A percentile compares a stretch with the other conserved stretches of the same genome.
Conservation (phyloP, 64 coral and sea anemone species). For the Stichodactyla mertensii region DNA sequence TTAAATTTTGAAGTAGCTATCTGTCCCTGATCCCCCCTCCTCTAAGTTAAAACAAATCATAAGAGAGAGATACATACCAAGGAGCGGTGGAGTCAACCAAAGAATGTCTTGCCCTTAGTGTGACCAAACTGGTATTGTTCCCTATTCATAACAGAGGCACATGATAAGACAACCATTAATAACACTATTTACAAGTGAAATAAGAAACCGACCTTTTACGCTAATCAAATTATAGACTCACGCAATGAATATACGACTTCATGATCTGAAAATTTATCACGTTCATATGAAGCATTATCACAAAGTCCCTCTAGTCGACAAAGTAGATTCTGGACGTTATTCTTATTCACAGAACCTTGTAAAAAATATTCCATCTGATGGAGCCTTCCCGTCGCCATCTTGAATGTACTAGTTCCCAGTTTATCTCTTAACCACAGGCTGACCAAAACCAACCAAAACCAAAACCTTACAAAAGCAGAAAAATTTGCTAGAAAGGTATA, state of each 20-base stretch:
- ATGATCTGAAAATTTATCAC: conserved; percentile 72
- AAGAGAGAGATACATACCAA: conserved; percentile 47
- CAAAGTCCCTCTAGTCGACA: conserved; percentile 74
- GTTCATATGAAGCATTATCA: conserved; percentile 67
- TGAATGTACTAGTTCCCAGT: not conserved
- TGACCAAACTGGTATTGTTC: conserved; percentile 23
- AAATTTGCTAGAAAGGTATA: too few relatives aligned
- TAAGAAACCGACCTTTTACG: not conserved
- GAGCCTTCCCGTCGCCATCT: conserved; percentile 83
- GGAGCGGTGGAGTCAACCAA: conserved; percentile 70
- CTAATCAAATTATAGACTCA: conserved; percentile 16
- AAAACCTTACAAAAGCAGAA: too few relatives aligned
- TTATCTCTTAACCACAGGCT: not conserved
- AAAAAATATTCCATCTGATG: conserved; percentile 89
- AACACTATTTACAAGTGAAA: not conserved
- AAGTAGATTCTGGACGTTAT: conserved; percentile 58
- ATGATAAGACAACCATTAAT: not conserved
- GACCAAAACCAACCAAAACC: not conserved
- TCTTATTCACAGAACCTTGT: conserved; percentile 71
- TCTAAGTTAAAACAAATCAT: not conserved
- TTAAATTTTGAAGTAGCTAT: too few relatives aligned
- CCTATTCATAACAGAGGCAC: not conserved
- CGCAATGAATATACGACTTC: conserved; percentile 77
- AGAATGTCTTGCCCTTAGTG: conserved; percentile 80
- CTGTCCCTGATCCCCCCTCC: not conserved